Evolutionary conservation across 2,888 invertebrate genomes (phyloP), one percentile per base, ranked within the genome.

Genomic region (Cryptophagus acutangulus): DNA sequence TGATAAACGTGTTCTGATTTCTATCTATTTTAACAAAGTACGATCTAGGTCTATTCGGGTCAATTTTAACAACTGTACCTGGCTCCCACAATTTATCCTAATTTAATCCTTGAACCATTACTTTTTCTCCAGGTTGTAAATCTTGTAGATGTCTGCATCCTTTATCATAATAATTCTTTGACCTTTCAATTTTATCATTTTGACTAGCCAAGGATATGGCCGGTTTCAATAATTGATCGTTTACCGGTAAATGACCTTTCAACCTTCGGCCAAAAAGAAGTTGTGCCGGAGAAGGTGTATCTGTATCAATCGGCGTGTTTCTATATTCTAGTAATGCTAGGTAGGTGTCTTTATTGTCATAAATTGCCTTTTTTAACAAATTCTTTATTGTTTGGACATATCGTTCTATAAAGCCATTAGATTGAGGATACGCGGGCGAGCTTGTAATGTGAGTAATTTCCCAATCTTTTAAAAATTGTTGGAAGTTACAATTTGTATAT

Each of bases 371-470:
- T 10, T 31, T 31, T 12, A 31, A 6, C 5, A 31, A 3, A 31
- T 46, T 49, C 43, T 58, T 59, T 24, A 50, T 45, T 6, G 39
- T 52, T 12, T 36, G 45, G 4, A 58, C 48, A 17, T 50, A 43
- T 25, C 50, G 30, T 39, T 52, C 51, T 17, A 47, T 43, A 16
- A 49, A 41, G 15, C 47, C 49, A 40, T 52, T 51, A 6, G 47
- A 47, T 28, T 51, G 47, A 8, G 43, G 36, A 43, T 45, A 47
- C 6, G 25, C 17, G 31, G 48, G 48, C 33, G 40, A 42, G 30
- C 45, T 46, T 6, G 49, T 45, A 30, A 40, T 38, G 28, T 49
- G 49, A 17, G 10, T 33, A 14, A 52, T 39, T 39, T 49, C 44
- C 48, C 48, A 52, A 18, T 49, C 36, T n/a, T 36, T 39, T n/a